Evolutionary conservation across 2,888 invertebrate genomes (phyloP), one percentile per base, ranked within the genome.

Genomic region (Idaea straminata): DNA sequence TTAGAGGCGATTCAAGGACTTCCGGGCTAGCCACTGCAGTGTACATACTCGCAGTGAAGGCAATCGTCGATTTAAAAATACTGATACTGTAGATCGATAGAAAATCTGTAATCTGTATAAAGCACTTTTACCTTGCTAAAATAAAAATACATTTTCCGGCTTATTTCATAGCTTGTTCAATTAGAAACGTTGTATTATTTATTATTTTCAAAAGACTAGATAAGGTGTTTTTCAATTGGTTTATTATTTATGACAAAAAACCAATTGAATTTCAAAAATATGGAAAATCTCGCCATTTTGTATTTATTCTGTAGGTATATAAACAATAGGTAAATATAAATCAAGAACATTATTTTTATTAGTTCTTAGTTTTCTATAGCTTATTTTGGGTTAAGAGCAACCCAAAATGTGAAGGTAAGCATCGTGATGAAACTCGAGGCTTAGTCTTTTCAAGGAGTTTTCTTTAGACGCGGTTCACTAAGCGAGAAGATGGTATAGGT

Each of bases 121-220:
- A 25, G 25, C 25, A 25, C 25, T 25, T 25, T 7, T 13, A 47
- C 47, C 47, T 7, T 16, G 64, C 66, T 68, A 71, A 68, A 73
- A 73, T 72, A 64, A 36, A 61, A 64, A 63, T 62, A 67, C 64
- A 67, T 69, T 66, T 25, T 68, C 60, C 36, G 36, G 5, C 25
- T 59, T 57, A 25, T 59, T 65, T 62, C 59, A 66, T 62, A 36
- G 35, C 57, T 66, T 61, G 58, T 16, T 67, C 60, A 62, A 61
- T 67, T 65, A 65, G 36, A 62, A 10, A 25, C 10, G 15, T 57
- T 68, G 59, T 61, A 64, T 64, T 61, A 62, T 64, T 64, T 68
- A 64, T 68, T n/a, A 62, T 58, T 16, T 58, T 59, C 5, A 59
- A 59, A 59, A 59, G 59, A 59, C 59, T 5, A 7, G 47, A 47